phyloP scores from a whole-genome alignment of 30 jellyfish, hydroid and myxozoan genomes.

The Aurelia sp. region DNA sequence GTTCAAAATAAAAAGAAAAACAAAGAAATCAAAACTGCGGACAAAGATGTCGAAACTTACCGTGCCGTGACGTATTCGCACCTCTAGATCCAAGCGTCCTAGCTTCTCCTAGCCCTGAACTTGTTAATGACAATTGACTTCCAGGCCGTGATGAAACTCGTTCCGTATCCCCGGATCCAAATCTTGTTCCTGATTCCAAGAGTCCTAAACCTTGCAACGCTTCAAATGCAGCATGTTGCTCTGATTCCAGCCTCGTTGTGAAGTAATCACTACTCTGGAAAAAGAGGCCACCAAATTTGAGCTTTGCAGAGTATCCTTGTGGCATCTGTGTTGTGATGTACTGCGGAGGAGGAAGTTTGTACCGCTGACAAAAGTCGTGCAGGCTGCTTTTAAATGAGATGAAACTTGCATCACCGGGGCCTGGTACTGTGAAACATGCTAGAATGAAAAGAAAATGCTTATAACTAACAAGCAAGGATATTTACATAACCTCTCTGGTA shows the following conservation, averaged over 20 bases:
- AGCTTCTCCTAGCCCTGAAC: slow-evolving; percentile 61
- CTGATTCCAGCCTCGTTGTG: slow-evolving; percentile 97
- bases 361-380: slow-evolving; percentile 98
- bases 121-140: slow-evolving; percentile 70
- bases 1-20: not conserved
- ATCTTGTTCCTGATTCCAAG: slow-evolving; percentile 87
- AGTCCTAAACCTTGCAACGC: slow-evolving; percentile 98
- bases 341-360: slow-evolving; percentile 99
- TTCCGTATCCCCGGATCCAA: slow-evolving; percentile 90
- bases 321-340: slow-evolving; percentile 94
- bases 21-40: not conserved
- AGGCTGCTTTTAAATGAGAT: slow-evolving; percentile 97
- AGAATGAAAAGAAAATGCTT: not conserved
- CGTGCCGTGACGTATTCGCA: slow-evolving; percentile 44
- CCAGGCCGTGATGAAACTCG: slow-evolving; percentile 77
- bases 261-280: slow-evolving; percentile 97
- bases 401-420: slow-evolving; percentile 91
- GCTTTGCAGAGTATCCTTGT: slow-evolving; percentile 98
- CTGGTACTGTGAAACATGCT: slow-evolving; percentile 99
- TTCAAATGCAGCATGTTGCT: slow-evolving; percentile 99
- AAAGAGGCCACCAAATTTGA: slow-evolving; percentile 99
- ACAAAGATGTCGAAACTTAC: not conserved
- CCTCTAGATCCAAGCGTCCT: slow-evolving; percentile 60
- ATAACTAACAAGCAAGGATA: too few species aligned
- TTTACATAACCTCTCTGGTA: too few species aligned